Conservation (phyloP, 2,797 vertebrate genomes). For the Microcaecilia unicolor region DNA sequence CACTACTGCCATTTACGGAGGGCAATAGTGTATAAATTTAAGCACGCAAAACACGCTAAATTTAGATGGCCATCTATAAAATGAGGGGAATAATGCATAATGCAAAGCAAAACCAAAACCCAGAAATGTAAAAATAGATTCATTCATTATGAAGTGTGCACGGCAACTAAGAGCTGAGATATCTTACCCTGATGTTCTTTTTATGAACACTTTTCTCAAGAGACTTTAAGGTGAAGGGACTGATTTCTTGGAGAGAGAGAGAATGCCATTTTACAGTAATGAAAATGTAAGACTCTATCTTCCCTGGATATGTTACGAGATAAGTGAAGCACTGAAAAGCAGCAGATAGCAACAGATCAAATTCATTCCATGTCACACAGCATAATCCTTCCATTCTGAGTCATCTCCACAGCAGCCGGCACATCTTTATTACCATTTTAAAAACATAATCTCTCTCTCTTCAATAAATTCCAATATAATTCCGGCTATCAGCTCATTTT, state of each 20-base stretch:
- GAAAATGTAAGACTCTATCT: conserved; percentile 7
- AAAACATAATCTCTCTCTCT: too few relatives aligned
- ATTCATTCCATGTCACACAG: background rate
- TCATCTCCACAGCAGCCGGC: conserved; percentile 1
- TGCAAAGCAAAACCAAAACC: too few relatives aligned
- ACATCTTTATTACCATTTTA: too few relatives aligned
- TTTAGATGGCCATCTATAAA: too few relatives aligned
- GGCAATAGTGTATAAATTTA: too few relatives aligned
- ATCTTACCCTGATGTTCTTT: background rate
- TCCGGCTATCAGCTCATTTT: too few relatives aligned
- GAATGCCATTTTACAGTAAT: conserved; percentile 7
- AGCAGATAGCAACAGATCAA: conserved; percentile 1
- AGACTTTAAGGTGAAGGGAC: background rate
- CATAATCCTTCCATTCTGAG: conserved; percentile 4
- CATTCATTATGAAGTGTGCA: too few relatives aligned
- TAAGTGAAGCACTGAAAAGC: background rate
- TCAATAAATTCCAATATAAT: too few relatives aligned
- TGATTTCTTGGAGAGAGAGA: background rate
- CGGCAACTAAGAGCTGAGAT: background rate
- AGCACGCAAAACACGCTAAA: too few relatives aligned
- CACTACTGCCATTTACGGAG: too few relatives aligned
- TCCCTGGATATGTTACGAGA: background rate
- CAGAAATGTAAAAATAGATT: too few relatives aligned
- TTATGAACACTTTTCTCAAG: background rate
- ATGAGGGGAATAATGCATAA: too few relatives aligned